Evolutionary conservation across 2,113 vertebrate species (phyloP), one percentile per base, ranked within the genome.

Genomic region (Pelecanus crispus): DNA sequence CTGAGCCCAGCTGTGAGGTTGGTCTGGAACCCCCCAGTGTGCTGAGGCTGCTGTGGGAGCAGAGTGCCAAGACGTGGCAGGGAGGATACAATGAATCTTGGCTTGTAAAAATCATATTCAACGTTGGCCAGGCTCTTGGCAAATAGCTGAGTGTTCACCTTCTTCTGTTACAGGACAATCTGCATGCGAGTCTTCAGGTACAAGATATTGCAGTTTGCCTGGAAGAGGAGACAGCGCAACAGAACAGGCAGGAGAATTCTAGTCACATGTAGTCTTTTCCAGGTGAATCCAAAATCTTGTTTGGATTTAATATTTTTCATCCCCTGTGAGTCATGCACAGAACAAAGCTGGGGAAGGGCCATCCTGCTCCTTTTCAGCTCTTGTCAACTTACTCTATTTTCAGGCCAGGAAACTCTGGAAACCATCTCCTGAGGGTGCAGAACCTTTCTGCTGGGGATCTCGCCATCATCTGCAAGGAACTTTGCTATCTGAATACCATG

Each of bases 131-230:
- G 97, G 82, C 97, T 98, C 96, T 98, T 99, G 31, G 98, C 96
- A 58, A 99, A 98, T 93, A 99, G 95, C 90, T 98, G 98, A 49
- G 98, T 96, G 65, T 95, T 97, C 94, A 98, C 98, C 89, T 98
- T 98, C 97, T 98, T 98, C 89, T 98, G 97, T 90, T 98, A 92
- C 63, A 99, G 96, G 85, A 99, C 81, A 70, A 99, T 97, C 96
- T 99, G 98, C 85, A 97, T 98, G 73, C 98, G 96, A 28, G 98
- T 98, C 95, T 98, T 98, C 97, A 99, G 97, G 86, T 99, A 98
- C 44, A 99, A 96, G 95, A 98, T 98, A 87, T 98, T 97, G 94
- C 98, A 98, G 95, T 98, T 98, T 38, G 98, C 98, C 98, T 99
- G 97, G 45, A 58, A 68, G 75, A 40, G 25, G 62, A 71, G 94